A percentile compares a stretch with the other conserved stretches of the same genome.
Evolutionary conservation across 2,113 vertebrate genomes (phyloP).

Genomic region (Nibea coibor): DNA sequence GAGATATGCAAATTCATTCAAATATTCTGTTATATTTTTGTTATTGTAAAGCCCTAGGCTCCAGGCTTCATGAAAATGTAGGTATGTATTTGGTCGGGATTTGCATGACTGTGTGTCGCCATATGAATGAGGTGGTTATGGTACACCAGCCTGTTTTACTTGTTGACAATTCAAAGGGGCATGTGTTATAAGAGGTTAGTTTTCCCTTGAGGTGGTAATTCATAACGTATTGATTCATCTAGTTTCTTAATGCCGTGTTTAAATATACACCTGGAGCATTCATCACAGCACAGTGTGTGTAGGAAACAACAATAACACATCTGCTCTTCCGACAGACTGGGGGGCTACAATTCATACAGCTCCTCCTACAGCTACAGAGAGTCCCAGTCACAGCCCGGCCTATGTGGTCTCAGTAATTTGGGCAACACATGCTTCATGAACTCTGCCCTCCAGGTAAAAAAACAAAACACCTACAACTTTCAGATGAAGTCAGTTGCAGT

Average conservation of each 20-base stretch:
- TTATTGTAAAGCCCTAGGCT: neutral
- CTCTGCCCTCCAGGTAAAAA: constrained; percentile 93
- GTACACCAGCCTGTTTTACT: neutral
- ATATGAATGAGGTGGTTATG: neutral
- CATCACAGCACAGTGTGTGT: neutral
- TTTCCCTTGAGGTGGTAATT: neutral
- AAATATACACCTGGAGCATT: neutral
- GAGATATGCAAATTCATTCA: too few species aligned
- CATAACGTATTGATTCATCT: neutral
- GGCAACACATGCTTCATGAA: constrained; percentile 99
- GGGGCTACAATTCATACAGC: constrained; percentile 90
- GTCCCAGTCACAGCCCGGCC: constrained; percentile 90
- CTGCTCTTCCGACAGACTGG: constrained; percentile 79
- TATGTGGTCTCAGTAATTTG: constrained; percentile 96
- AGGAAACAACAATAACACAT: constrained; percentile 15
- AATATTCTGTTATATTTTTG: neutral
- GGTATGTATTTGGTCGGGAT: neutral
- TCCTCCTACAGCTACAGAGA: constrained; percentile 94
- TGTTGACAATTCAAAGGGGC: neutral
- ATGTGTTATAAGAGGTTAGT: neutral
- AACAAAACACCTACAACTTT: neutral
- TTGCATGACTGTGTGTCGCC: neutral
- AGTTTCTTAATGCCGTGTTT: neutral
- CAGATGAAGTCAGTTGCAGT: neutral
- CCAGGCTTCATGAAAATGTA: neutral